A percentile compares a stretch with the other conserved stretches of the same genome.
Conservation (phyloP, 1,140 invertebrate genomes). For the Apis laboriosa region DNA sequence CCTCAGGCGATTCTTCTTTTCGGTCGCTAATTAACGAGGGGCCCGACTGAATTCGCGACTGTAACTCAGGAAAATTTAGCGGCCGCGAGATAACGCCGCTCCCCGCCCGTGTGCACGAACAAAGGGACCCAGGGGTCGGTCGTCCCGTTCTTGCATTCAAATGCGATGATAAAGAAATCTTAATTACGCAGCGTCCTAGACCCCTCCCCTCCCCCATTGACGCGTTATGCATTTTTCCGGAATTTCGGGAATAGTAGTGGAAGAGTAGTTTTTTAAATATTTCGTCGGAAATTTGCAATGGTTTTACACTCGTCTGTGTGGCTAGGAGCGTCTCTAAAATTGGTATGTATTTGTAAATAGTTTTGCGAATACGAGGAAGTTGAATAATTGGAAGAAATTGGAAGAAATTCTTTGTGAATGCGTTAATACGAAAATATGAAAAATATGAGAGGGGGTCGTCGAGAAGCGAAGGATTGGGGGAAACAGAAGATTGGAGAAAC, state of each 20-base stretch:
- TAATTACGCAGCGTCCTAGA: conserved; percentile 49
- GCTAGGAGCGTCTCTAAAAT: no score
- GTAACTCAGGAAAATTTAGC: conserved; percentile 67
- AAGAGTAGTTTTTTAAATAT: neutral
- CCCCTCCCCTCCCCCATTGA: no score
- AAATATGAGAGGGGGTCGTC: no score
- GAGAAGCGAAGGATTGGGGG: no score
- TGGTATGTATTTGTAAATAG: no score
- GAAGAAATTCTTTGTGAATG: no score
- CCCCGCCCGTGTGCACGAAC: conserved; percentile 48
- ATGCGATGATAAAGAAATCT: conserved; percentile 62
- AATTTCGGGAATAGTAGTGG: neutral
- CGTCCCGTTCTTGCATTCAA: conserved; percentile 45
- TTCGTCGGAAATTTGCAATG: neutral
- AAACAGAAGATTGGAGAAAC: neutral
- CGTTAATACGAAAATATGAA: no score
- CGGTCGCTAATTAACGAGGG: conserved; percentile 66
- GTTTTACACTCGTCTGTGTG: neutral
- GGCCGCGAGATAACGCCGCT: conserved; percentile 62
- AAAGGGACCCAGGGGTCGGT: conserved; percentile 42
- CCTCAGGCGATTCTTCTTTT: conserved; percentile 65
- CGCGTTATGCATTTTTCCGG: neutral
- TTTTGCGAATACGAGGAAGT: no score
- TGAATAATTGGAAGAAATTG: no score
- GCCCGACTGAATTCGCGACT: conserved; percentile 61